A percentile compares a stretch with the other conserved stretches of the same genome.
phyloP scores from a whole-genome alignment of 2,113 vertebrate species.

The Ibidorhyncha struthersii region DNA sequence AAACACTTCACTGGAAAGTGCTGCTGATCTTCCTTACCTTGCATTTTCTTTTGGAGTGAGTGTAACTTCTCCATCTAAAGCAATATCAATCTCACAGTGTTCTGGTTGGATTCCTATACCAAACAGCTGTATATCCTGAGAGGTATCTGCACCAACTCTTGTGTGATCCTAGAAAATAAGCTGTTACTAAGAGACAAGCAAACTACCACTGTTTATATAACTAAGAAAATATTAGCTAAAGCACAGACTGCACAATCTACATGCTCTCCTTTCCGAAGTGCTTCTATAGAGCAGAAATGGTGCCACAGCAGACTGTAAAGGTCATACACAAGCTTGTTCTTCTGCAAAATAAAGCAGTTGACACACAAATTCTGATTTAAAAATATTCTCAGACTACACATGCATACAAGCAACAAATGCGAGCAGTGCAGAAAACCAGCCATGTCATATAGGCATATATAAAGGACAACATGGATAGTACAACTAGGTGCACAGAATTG shows the following conservation, averaged over 20 bases:
- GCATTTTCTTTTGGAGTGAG: slow-evolving; percentile 89
- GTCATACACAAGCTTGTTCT: background rate
- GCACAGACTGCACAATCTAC: background rate
- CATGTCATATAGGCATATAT: background rate
- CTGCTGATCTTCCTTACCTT: slow-evolving; percentile 77
- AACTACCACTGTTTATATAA: background rate
- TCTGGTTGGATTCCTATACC: slow-evolving; percentile 96
- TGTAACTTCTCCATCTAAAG: slow-evolving; percentile 88
- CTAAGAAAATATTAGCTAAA: background rate
- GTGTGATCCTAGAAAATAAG: slow-evolving; percentile 85
- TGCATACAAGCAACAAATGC: background rate
- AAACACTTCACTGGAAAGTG: background rate
- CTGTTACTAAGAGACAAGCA: background rate
- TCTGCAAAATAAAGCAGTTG: background rate
- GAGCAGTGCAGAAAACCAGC: background rate
- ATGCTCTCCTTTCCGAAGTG: background rate
- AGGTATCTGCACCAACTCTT: slow-evolving; percentile 92
- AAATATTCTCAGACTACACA: background rate
- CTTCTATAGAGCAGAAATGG: background rate
- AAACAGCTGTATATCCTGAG: slow-evolving; percentile 98
- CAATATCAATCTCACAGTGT: slow-evolving; percentile 91
- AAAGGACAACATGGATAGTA: background rate
- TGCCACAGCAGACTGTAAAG: background rate
- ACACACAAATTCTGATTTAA: background rate
- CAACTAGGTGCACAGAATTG: background rate